A percentile compares a stretch with the other conserved stretches of the same genome.
These are phyloP conservation scores for Sminthurinus aureus DNA, from an alignment of 2,888 invertebrate species.

Conservation along the genomic window DNA sequence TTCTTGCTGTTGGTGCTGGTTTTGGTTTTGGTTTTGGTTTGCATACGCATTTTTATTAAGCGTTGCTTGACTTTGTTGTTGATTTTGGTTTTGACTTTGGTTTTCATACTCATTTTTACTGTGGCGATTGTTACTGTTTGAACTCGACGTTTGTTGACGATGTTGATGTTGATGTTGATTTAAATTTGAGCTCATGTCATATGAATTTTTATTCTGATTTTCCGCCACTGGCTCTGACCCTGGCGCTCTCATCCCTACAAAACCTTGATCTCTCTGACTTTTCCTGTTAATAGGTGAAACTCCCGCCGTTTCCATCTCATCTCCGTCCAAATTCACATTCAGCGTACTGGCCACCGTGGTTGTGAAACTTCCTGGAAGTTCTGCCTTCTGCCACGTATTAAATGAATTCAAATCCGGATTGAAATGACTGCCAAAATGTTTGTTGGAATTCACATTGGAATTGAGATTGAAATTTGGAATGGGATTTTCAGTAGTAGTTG, in stretches of 20 bases:
- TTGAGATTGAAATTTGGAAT: not conserved
- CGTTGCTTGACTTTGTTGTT: too few relatives aligned
- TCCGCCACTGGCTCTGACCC: not conserved
- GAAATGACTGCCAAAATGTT: not conserved
- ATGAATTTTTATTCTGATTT: not conserved
- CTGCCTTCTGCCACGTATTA: constrained; percentile 4
- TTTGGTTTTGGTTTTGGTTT: too few relatives aligned
- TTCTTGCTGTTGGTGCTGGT: too few relatives aligned
- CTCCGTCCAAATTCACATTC: not conserved
- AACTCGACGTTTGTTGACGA: not conserved
- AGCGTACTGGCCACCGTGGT: constrained; percentile 14
- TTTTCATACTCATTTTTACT: too few relatives aligned
- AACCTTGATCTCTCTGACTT: not conserved
- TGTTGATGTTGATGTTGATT: not conserved
- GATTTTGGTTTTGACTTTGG: too few relatives aligned
- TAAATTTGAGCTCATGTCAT: not conserved
- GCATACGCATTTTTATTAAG: too few relatives aligned
- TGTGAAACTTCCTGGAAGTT: constrained; percentile 9
- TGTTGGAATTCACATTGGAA: not conserved
- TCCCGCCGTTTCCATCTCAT: too few relatives aligned
- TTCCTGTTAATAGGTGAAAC: too few relatives aligned
- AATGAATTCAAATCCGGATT: not conserved
- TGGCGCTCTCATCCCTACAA: constrained; percentile 21
- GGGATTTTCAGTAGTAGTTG: constrained; percentile 5
- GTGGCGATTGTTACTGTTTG: too few relatives aligned